Percentiles rank a stretch among this genome's conserved stretches.
Evolutionary conservation across 2,888 invertebrate genomes (phyloP).

Genomic region (Dynastes maya): DNA sequence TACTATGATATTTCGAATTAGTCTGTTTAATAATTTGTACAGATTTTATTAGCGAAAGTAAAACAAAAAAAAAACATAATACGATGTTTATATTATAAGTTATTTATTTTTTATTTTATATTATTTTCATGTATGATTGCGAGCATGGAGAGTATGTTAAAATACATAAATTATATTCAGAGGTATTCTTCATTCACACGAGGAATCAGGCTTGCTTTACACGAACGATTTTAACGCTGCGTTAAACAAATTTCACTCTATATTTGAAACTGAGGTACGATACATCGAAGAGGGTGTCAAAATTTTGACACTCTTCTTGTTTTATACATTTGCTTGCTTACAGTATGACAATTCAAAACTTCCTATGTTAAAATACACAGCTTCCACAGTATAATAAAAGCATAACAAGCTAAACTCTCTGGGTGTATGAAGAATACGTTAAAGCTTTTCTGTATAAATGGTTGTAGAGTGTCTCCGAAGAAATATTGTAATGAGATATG

Average conservation of each 20-base stretch:
- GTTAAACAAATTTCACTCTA: too few species aligned
- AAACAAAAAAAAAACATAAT: constrained; percentile 47
- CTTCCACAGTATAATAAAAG: background rate
- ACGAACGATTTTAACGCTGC: too few species aligned
- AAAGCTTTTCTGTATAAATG: constrained; percentile 37
- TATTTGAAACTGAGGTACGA: too few species aligned
- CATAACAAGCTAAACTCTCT: background rate
- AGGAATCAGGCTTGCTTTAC: too few species aligned
- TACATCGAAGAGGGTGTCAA: too few species aligned
- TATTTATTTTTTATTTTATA: constrained; percentile 59
- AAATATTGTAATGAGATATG: constrained; percentile 57
- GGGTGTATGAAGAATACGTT: constrained; percentile 22
- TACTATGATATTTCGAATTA: constrained; percentile 47
- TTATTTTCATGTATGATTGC: constrained; percentile 52
- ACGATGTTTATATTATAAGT: constrained; percentile 60
- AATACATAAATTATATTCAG: background rate
- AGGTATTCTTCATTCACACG: constrained; percentile 27
- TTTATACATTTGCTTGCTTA: too few species aligned
- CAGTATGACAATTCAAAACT: background rate
- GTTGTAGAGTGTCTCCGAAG: constrained; percentile 52
- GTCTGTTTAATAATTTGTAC: constrained; percentile 56
- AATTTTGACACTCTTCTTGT: too few species aligned
- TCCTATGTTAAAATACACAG: too few species aligned
- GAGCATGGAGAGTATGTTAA: constrained; percentile 41
- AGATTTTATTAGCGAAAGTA: constrained; percentile 55